Conservation (phyloP, 2,797 vertebrate genomes). For the Pogonophryne albipinna region DNA sequence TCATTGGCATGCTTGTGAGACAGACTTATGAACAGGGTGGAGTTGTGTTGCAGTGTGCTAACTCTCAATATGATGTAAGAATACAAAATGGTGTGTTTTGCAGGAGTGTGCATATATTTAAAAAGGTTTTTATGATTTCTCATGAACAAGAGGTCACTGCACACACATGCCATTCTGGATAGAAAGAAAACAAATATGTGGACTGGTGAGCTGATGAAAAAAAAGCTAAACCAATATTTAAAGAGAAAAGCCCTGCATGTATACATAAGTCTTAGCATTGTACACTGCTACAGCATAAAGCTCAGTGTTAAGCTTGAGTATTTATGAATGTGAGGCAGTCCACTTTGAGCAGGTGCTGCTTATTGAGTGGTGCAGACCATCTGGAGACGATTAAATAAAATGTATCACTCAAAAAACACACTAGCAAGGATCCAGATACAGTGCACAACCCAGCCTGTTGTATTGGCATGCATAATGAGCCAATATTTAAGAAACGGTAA, state of each 20-base stretch:
- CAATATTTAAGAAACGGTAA: constrained; percentile 11
- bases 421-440: neutral
- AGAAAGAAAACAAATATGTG: constrained; percentile 5
- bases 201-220: constrained; percentile 36
- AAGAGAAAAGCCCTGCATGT: neutral
- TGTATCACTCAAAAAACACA: constrained; percentile 39
- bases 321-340: constrained; percentile 47
- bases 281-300: neutral
- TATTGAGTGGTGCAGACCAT: constrained; percentile 65
- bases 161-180: constrained; percentile 8
- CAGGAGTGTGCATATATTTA: neutral
- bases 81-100: constrained; percentile 18
- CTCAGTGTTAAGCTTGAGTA: neutral
- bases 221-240: neutral
- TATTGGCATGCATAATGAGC: constrained; percentile 23
- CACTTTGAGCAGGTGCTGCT: constrained; percentile 65
- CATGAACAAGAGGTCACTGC: constrained; percentile 44
- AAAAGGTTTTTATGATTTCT: constrained; percentile 38
- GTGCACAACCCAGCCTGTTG: neutral
- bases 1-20: constrained; percentile 14
- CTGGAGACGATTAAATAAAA: constrained; percentile 67
- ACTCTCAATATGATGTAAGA: constrained; percentile 43
- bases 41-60: constrained; percentile 15
- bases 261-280: constrained; percentile 1
- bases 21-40: constrained; percentile 41